Conservation (phyloP, 2,888 invertebrate genomes). For the Allolobophora icterica region DNA sequence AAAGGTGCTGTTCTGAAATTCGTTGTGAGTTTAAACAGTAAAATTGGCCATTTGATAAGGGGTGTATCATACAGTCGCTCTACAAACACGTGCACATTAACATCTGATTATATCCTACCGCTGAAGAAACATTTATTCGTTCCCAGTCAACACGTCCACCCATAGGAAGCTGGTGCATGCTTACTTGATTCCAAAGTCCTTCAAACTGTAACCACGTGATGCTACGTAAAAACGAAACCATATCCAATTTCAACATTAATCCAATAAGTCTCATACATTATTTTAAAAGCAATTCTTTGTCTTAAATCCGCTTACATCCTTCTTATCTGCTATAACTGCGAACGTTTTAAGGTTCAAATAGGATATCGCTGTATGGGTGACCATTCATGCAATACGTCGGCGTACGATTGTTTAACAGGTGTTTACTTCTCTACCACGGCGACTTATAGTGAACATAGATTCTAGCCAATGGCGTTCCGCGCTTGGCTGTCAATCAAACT, state of each 20-base stretch:
- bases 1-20: too few species aligned
- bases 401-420: slow-evolving; percentile 22
- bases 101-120: neutral
- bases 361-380: neutral
- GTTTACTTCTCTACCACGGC: slow-evolving; percentile 18
- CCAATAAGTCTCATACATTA: neutral
- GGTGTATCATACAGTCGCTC: too few species aligned
- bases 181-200: neutral
- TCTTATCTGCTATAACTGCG: neutral
- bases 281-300: neutral
- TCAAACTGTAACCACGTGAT: slow-evolving; percentile 10
- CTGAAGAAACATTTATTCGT: neutral
- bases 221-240: neutral
- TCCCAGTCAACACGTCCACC: neutral
- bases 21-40: too few species aligned
- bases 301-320: neutral
- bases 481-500: neutral
- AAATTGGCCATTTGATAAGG: too few species aligned
- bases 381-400: slow-evolving; percentile 1
- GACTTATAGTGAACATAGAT: neutral
- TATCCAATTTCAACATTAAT: neutral
- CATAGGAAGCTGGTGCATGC: neutral
- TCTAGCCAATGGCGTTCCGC: neutral
- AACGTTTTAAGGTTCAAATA: neutral
- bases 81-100: too few species aligned